Conservation (phyloP, 2,797 vertebrate genomes). For the Hypotaenidia okinawae region DNA sequence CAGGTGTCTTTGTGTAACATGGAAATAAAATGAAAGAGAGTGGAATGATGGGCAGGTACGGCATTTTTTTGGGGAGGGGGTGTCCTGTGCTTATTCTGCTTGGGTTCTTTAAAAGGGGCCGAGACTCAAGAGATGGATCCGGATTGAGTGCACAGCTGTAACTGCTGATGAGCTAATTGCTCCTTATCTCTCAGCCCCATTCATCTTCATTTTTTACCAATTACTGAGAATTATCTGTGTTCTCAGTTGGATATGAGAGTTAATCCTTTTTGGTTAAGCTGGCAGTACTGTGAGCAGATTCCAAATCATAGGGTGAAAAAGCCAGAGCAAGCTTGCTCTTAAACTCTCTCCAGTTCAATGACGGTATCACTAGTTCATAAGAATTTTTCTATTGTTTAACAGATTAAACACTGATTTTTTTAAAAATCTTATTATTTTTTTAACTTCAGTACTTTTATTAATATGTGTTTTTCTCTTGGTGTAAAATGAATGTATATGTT, state of each 20-base stretch:
- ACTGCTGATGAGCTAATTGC: slow-evolving; percentile 99
- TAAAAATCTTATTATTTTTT: neutral
- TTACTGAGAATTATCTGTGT: slow-evolving; percentile 99
- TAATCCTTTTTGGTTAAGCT: slow-evolving; percentile 99
- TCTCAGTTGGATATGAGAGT: slow-evolving; percentile 99
- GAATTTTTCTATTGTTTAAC: slow-evolving; percentile 74
- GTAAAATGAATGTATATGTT: neutral
- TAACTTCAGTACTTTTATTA: slow-evolving; percentile 1
- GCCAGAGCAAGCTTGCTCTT: slow-evolving; percentile 87
- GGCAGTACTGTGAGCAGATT: slow-evolving; percentile 99
- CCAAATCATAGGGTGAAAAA: slow-evolving; percentile 90
- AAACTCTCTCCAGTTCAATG: slow-evolving; percentile 86
- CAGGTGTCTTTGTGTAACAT: slow-evolving; percentile 82
- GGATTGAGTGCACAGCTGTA: slow-evolving; percentile 99
- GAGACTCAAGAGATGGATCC: slow-evolving; percentile 95
- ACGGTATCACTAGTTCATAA: slow-evolving; percentile 80
- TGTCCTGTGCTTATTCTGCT: slow-evolving; percentile 90
- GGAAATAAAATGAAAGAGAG: slow-evolving; percentile 81
- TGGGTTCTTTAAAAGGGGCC: slow-evolving; percentile 90
- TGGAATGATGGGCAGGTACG: slow-evolving; percentile 85
- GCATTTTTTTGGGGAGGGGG: slow-evolving; percentile 79
- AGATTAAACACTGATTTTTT: slow-evolving; percentile 56
- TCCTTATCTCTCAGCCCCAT: slow-evolving; percentile 99
- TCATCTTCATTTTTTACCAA: slow-evolving; percentile 99
- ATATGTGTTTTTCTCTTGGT: neutral